These are phyloP conservation scores for Oncopodura yosiiana DNA, from an alignment of 1,140 invertebrate species.

Conservation along the genomic window DNA sequence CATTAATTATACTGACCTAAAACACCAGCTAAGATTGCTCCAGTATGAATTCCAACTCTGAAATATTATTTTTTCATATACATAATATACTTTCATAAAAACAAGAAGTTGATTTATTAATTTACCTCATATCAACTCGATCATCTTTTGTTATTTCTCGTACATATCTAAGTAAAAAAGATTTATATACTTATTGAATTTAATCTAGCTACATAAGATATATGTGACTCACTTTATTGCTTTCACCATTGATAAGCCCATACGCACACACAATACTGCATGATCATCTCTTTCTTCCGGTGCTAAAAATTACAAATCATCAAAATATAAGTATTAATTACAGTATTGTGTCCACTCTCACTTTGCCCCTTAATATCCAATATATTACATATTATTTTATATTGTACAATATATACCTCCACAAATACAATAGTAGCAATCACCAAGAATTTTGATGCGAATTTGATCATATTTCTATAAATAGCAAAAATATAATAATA, in stretches of 20 bases:
- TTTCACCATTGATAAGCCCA: conserved; percentile 93
- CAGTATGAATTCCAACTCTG: conserved; percentile 86
- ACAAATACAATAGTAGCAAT: conserved; percentile 93
- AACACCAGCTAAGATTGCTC: conserved; percentile 84
- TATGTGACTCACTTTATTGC: conserved; percentile 70
- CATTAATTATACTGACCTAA: too few species aligned
- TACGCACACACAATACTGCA: conserved; percentile 85
- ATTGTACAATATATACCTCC: conserved; percentile 46
- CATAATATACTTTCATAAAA: not conserved
- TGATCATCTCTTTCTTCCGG: conserved; percentile 79
- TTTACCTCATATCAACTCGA: conserved; percentile 87
- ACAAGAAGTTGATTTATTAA: not conserved
- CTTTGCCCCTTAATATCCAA: not conserved
- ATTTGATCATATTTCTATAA: conserved; percentile 82
- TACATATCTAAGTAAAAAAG: conserved; percentile 59
- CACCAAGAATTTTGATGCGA: conserved; percentile 88
- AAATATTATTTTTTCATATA: not conserved
- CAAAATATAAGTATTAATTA: conserved; percentile 15
- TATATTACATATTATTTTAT: not conserved
- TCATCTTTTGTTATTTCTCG: conserved; percentile 88
- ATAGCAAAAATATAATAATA: conserved; percentile 31
- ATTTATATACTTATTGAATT: not conserved
- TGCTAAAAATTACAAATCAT: conserved; percentile 43
- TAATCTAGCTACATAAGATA: not conserved
- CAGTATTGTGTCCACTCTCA: not conserved